Percentiles rank a stretch among this genome's conserved stretches.
Evolutionary conservation across 2,113 vertebrate species (phyloP).

Genomic region (Psittacara wagleri): DNA sequence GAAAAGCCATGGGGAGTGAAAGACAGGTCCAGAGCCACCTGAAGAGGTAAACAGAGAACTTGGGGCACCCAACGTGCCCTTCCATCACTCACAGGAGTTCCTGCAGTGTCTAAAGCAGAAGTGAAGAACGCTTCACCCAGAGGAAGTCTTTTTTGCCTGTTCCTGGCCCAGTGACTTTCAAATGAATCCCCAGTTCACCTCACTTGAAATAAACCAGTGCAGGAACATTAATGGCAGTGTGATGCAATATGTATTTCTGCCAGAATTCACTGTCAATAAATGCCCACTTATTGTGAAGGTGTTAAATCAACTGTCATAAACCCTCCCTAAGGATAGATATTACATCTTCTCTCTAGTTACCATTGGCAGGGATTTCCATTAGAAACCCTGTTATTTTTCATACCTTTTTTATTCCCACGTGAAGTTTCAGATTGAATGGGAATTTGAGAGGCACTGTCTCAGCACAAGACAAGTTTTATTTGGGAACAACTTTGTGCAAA

Average conservation of each 20-base stretch:
- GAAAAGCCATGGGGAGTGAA: neutral
- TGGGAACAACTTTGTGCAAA: neutral
- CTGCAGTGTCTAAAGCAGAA: neutral
- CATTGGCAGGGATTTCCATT: slow-evolving; percentile 43
- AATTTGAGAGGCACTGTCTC: neutral
- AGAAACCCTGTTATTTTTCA: neutral
- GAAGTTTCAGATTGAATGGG: neutral
- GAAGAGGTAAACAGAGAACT: neutral
- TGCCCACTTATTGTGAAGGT: slow-evolving; percentile 18
- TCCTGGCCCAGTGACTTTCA: neutral
- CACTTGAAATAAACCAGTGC: neutral
- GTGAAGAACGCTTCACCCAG: neutral
- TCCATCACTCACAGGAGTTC: neutral
- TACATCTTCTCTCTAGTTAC: neutral
- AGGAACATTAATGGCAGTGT: neutral
- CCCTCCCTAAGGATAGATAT: neutral
- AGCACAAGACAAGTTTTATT: slow-evolving; percentile 25
- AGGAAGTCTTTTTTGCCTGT: accelerated
- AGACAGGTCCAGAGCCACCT: neutral
- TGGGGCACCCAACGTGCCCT: accelerated
- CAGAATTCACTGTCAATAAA: slow-evolving; percentile 42
- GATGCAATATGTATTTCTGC: neutral
- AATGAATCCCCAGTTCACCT: neutral
- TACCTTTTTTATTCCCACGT: slow-evolving; percentile 14
- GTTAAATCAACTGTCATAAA: slow-evolving; percentile 44